A percentile compares a stretch with the other conserved stretches of the same genome.
These are phyloP conservation scores for Malacoraja senta DNA, from an alignment of 2,797 vertebrate species.

Conservation along the genomic window DNA sequence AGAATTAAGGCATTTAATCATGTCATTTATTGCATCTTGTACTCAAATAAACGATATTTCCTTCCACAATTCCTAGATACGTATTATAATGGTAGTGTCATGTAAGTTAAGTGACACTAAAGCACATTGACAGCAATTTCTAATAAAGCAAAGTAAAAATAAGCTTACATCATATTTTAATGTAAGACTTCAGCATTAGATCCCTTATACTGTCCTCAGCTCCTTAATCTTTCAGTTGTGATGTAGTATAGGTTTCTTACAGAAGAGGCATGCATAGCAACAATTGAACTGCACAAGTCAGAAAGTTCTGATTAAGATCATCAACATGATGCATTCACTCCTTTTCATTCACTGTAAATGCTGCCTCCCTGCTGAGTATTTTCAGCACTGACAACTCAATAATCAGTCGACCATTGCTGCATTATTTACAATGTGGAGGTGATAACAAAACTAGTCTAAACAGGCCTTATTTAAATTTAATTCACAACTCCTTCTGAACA, in stretches of 20 bases:
- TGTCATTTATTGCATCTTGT: not conserved
- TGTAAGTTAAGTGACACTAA: not conserved
- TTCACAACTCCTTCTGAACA: no score
- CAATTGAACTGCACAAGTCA: no score
- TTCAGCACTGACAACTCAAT: no score
- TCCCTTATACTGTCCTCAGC: not conserved
- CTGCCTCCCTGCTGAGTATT: no score
- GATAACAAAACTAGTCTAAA: no score
- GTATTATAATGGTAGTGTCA: not conserved
- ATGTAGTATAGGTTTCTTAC: not conserved
- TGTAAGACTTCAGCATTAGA: not conserved
- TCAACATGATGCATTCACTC: no score
- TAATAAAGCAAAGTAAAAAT: not conserved
- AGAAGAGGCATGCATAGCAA: not conserved
- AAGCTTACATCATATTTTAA: not conserved
- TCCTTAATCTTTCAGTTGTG: not conserved
- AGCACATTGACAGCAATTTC: not conserved
- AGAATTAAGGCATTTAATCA: not conserved
- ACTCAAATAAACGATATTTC: not conserved
- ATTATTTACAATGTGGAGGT: no score
- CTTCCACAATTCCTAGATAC: not conserved
- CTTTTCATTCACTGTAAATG: no score
- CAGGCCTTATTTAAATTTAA: no score
- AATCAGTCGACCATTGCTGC: no score
- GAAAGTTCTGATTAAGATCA: no score